These are phyloP conservation scores for Chymomyza caudatula DNA, from an alignment of 2,888 invertebrate species.

Conservation along the genomic window DNA sequence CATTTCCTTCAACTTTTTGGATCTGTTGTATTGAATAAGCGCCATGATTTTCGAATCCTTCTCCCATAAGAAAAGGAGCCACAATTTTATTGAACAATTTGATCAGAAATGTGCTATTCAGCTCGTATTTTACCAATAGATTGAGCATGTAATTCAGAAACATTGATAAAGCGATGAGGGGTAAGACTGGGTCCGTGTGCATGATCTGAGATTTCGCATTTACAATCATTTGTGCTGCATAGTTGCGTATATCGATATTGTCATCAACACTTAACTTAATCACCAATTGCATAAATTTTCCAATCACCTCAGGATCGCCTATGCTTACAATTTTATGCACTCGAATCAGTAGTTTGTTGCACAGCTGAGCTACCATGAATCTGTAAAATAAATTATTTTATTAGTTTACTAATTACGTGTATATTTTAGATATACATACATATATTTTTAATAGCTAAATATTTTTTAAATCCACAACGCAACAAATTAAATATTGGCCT, in stretches of 20 bases:
- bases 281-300: conserved; percentile 60
- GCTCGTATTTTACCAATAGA: conserved; percentile 35
- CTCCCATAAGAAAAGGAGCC: conserved; percentile 48
- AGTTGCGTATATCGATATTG: conserved; percentile 67
- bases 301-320: conserved; percentile 54
- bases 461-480: too few species aligned
- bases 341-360: conserved; percentile 52
- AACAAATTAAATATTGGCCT: too few species aligned
- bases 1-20: conserved; percentile 25
- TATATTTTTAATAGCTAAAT: too few species aligned
- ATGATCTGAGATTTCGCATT: conserved; percentile 1
- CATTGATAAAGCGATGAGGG: conserved; percentile 60
- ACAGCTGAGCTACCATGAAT: conserved; percentile 59
- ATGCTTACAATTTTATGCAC: conserved; percentile 43
- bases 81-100: conserved; percentile 63
- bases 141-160: conserved; percentile 59
- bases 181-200: conserved; percentile 13
- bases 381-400: conserved; percentile 27
- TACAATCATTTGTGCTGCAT: conserved; percentile 59
- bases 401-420: neutral
- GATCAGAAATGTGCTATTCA: conserved; percentile 52
- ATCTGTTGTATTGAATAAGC: neutral
- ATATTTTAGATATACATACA: too few species aligned
- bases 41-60: conserved; percentile 7
- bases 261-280: conserved; percentile 74